These are phyloP conservation scores for Euglossa dilemma DNA, from an alignment of 1,140 invertebrate genomes.

Conservation along the genomic window DNA sequence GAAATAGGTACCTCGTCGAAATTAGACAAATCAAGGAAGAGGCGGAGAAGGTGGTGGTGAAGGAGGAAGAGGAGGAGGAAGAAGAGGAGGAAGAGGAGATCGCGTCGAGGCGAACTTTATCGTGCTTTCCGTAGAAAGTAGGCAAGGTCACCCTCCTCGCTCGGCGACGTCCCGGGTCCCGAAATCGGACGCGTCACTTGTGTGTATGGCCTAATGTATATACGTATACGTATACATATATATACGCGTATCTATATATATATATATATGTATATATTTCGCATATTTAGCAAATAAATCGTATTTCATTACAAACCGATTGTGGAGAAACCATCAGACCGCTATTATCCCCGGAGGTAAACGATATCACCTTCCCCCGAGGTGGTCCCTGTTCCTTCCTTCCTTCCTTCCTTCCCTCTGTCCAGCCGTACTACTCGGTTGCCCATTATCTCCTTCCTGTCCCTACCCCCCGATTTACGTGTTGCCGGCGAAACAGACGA, in stretches of 20 bases:
- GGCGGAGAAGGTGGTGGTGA: too few relatives aligned
- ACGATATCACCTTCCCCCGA: background rate
- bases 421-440: background rate
- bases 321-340: background rate
- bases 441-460: background rate
- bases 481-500: background rate
- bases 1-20: slow-evolving; percentile 3
- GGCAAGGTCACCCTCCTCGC: background rate
- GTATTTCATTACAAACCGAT: slow-evolving; percentile 72
- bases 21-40: background rate
- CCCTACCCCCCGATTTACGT: background rate
- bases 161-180: slow-evolving; percentile 3
- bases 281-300: slow-evolving; percentile 78
- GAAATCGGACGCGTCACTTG: slow-evolving; percentile 63
- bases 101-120: slow-evolving; percentile 5
- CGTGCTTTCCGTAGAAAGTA: slow-evolving; percentile 42
- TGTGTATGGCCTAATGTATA: slow-evolving; percentile 79
- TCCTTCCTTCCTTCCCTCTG: background rate
- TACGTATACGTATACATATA: background rate
- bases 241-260: slow-evolving; percentile 53
- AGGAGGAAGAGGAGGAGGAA: background rate
- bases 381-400: background rate
- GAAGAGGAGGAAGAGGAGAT: background rate
- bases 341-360: background rate
- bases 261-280: slow-evolving; percentile 66